Evolutionary conservation across 2,797 vertebrate species (phyloP).

Genomic region (Carcharodon carcharias): DNA sequence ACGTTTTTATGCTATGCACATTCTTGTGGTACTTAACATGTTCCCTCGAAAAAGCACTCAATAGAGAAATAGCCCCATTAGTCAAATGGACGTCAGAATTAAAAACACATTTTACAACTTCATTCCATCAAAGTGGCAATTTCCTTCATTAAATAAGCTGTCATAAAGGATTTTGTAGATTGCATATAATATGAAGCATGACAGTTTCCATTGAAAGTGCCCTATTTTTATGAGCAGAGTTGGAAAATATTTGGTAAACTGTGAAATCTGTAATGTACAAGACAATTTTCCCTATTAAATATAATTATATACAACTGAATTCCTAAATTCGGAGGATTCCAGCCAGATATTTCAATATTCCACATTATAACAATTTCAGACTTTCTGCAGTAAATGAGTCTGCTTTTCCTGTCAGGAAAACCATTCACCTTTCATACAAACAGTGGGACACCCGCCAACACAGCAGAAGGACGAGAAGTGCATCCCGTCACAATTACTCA

Average conservation of each 20-base stretch:
- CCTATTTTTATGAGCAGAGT: neutral
- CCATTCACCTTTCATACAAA: neutral
- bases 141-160: constrained; percentile 36
- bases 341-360: neutral
- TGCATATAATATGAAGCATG: neutral
- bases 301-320: constrained; percentile 13
- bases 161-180: constrained; percentile 27
- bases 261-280: neutral
- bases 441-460: neutral
- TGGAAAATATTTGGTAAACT: constrained; percentile 35
- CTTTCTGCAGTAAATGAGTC: neutral
- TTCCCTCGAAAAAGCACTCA: neutral
- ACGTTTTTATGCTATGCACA: neutral
- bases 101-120: constrained; percentile 37
- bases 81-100: constrained; percentile 22
- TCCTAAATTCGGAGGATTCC: neutral
- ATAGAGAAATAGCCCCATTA: neutral
- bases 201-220: constrained; percentile 15
- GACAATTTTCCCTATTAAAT: constrained; percentile 20
- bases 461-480: neutral
- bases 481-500: neutral
- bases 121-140: constrained; percentile 33
- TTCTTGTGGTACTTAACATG: neutral
- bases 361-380: neutral
- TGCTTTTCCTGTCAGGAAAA: neutral